These are phyloP conservation scores for Sericinus montela DNA, from an alignment of 2,888 invertebrate species.

Conservation along the genomic window DNA sequence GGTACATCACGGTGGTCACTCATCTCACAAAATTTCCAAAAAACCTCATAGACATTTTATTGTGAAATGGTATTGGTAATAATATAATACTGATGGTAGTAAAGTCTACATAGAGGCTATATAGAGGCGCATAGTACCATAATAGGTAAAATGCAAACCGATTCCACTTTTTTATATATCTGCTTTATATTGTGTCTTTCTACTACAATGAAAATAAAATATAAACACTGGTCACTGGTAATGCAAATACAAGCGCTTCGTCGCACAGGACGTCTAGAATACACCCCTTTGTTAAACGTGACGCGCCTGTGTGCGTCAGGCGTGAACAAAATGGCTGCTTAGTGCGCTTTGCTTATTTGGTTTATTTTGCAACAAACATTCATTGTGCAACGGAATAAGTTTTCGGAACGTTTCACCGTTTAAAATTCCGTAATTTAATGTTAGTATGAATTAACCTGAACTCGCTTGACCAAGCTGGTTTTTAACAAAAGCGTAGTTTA, in stretches of 20 bases:
- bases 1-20: no score
- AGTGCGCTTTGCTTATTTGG: constrained; percentile 31
- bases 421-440: constrained; percentile 26
- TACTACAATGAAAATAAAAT: neutral
- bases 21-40: no score
- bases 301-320: constrained; percentile 25
- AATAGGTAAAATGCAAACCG: no score
- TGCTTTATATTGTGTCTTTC: no score
- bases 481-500: neutral
- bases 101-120: no score
- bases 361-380: constrained; percentile 33
- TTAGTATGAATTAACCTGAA: constrained; percentile 2
- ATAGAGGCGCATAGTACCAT: no score
- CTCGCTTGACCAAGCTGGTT: neutral
- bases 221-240: neutral
- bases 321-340: constrained; percentile 34
- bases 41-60: no score
- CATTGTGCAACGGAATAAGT: constrained; percentile 25
- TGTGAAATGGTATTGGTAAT: no score
- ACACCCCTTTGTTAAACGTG: constrained; percentile 18
- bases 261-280: constrained; percentile 18
- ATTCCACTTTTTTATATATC: no score
- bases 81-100: no score
- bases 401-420: constrained; percentile 23
- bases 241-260: constrained; percentile 5